Percentiles rank a stretch among this genome's conserved stretches.
Conservation (phyloP, 2,888 invertebrate genomes). For the Spialia ferax region DNA sequence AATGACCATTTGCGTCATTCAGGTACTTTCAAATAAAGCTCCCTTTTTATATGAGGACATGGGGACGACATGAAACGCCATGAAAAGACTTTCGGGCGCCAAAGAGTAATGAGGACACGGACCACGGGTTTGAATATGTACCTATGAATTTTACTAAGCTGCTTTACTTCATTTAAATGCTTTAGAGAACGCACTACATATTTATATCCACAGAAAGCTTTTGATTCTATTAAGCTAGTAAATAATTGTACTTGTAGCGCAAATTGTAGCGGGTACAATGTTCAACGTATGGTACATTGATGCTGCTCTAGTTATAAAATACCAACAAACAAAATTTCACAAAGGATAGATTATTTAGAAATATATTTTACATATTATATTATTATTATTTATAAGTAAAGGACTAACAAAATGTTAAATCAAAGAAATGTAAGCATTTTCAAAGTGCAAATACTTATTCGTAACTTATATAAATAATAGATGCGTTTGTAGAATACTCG, state of each 20-base stretch:
- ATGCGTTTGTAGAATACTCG: slow-evolving; percentile 22
- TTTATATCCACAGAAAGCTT: slow-evolving; percentile 35
- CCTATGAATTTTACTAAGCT: slow-evolving; percentile 35
- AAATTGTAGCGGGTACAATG: slow-evolving; percentile 32
- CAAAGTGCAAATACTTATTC: slow-evolving; percentile 19
- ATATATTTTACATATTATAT: too few species aligned
- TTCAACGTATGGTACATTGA: slow-evolving; percentile 31
- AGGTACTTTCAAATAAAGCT: too few species aligned
- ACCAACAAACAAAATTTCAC: slow-evolving; percentile 23
- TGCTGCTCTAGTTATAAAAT: neutral
- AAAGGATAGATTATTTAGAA: too few species aligned
- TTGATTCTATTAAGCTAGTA: slow-evolving; percentile 33
- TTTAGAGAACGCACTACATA: slow-evolving; percentile 34
- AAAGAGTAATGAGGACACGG: too few species aligned
- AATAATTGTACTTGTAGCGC: slow-evolving; percentile 27
- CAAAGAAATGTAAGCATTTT: slow-evolving; percentile 10
- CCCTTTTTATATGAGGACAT: too few species aligned
- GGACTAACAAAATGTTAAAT: slow-evolving; percentile 1
- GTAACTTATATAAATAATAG: slow-evolving; percentile 27
- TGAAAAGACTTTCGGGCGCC: too few species aligned
- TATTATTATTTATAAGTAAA: too few species aligned
- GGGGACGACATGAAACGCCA: too few species aligned
- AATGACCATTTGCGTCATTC: too few species aligned
- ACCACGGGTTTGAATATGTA: slow-evolving; percentile 34
- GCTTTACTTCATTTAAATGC: slow-evolving; percentile 37